Conservation (phyloP, 2,113 vertebrate genomes). For the Lepus timidus region DNA sequence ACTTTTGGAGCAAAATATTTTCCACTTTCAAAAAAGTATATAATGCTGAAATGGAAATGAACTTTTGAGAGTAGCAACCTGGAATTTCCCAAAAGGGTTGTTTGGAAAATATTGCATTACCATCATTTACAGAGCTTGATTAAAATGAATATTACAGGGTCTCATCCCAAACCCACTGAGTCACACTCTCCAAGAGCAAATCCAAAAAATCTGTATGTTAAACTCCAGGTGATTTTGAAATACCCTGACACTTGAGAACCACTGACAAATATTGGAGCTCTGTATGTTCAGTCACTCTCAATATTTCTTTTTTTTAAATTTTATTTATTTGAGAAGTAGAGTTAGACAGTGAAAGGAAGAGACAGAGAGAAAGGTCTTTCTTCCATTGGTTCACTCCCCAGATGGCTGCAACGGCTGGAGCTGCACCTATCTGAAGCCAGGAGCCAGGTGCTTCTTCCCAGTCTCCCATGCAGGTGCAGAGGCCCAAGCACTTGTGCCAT, state of each 20-base stretch:
- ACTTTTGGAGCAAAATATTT: conserved; percentile 17
- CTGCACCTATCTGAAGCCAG: too few relatives aligned
- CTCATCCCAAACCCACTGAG: background rate
- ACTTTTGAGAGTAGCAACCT: background rate
- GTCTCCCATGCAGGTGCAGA: too few relatives aligned
- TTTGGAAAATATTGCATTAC: background rate
- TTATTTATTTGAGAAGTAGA: too few relatives aligned
- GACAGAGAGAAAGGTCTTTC: too few relatives aligned
- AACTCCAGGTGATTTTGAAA: background rate
- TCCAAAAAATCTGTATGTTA: background rate
- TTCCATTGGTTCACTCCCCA: too few relatives aligned
- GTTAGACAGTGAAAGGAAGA: too few relatives aligned
- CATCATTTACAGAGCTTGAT: background rate
- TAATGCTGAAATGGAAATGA: background rate
- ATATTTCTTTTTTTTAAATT: background rate
- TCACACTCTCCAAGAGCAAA: background rate
- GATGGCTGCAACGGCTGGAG: too few relatives aligned
- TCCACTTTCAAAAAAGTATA: background rate
- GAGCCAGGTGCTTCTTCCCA: too few relatives aligned
- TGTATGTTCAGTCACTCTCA: background rate
- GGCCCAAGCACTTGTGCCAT: too few relatives aligned
- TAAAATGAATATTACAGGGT: conserved; percentile 14
- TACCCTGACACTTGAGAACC: conserved; percentile 13
- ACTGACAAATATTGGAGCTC: background rate
- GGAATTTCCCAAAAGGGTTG: background rate